Evolutionary conservation across 2,797 vertebrate species (phyloP).

Genomic region (Eleutherodactylus coqui): DNA sequence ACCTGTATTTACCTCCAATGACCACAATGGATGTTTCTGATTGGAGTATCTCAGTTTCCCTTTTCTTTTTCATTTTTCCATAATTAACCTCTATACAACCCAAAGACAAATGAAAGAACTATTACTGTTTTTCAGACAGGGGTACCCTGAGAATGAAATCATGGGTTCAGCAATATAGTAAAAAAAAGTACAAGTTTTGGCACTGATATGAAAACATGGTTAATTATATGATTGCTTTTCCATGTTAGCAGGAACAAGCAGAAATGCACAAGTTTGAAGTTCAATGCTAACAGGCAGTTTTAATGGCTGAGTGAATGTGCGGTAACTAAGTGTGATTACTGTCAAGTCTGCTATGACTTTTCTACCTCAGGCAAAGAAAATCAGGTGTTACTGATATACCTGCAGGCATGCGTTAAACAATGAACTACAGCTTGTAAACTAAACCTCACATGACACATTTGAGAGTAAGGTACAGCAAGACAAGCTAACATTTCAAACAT

Average conservation of each 20-base stretch:
- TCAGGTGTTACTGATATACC: conserved; percentile 45
- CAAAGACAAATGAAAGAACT: neutral
- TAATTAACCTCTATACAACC: neutral
- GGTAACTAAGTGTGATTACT: conserved; percentile 35
- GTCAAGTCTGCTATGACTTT: conserved; percentile 32
- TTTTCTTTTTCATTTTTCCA: too few species aligned
- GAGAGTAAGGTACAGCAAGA: conserved; percentile 12
- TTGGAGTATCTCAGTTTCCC: too few species aligned
- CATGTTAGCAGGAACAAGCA: conserved; percentile 2
- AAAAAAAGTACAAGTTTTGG: neutral
- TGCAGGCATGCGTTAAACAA: conserved; percentile 37
- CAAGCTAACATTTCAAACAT: conserved; percentile 14
- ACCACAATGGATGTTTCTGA: too few species aligned
- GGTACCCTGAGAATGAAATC: neutral
- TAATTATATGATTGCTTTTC: neutral
- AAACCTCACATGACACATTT: conserved; percentile 26
- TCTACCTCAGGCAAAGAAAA: conserved; percentile 42
- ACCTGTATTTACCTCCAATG: too few species aligned
- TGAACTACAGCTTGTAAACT: conserved; percentile 41
- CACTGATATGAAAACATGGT: neutral
- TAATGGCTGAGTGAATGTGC: conserved; percentile 15
- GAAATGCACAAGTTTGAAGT: conserved; percentile 13
- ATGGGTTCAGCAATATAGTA: neutral
- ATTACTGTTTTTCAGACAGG: neutral
- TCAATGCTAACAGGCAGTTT: conserved; percentile 17